Base-by-base conservation (phyloP, 2,888 invertebrate genomes). In the Cartodere bifasciata region DNA sequence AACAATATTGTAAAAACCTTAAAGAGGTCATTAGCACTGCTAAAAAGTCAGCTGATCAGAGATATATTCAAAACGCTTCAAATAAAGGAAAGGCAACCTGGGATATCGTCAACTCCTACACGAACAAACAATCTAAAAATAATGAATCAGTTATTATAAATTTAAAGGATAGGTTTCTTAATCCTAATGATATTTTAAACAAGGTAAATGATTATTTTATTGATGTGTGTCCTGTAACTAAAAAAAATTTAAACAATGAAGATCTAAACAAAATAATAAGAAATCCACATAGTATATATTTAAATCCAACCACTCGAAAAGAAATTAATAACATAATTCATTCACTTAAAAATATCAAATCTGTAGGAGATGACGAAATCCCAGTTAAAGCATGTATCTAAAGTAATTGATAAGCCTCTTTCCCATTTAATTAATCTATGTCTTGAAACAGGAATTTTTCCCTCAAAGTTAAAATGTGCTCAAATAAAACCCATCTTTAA, bases 381-480 rank as follows among this genome's bases (percentile, higher is more conserved):
- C 26, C 26, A 15, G 10, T 26, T 4, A 4, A n/a, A n/a, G n/a
- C n/a, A n/a, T n/a, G n/a, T n/a, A n/a, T n/a, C n/a, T n/a, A n/a
- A n/a, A n/a, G n/a, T n/a, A n/a, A n/a, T n/a, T n/a, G n/a, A n/a
- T n/a, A n/a, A n/a, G n/a, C n/a, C n/a, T n/a, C n/a, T n/a, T n/a
- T n/a, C n/a, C n/a, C n/a, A n/a, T n/a, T n/a, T n/a, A n/a, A n/a
- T n/a, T n/a, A n/a, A n/a, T n/a, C n/a, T n/a, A n/a, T n/a, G n/a
- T n/a, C n/a, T n/a, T n/a, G n/a, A n/a, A n/a, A n/a, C n/a, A n/a
- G 29, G 27, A 31, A 31, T 36, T 28, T 14, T 26, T 12, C 31
- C 32, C 28, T 34, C 29, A 21, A 31, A 31, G 33, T 37, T 36
- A 34, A 9, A 30, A 28, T 29, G 31, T 26, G 28, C 24, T 24